Evolutionary conservation across 2,113 vertebrate species (phyloP).

Genomic region (Vidua macroura): DNA sequence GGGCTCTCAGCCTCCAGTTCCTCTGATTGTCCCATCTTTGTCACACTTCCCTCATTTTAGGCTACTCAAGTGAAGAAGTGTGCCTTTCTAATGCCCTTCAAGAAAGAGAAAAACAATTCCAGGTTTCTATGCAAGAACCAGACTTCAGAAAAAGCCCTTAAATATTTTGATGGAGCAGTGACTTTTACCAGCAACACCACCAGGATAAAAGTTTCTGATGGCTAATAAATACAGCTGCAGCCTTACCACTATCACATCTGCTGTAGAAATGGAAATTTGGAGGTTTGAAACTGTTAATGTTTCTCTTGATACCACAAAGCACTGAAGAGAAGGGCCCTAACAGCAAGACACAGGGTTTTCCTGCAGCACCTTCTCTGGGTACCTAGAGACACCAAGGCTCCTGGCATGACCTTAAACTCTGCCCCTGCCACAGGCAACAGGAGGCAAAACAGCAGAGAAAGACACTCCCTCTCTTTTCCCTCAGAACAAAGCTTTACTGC

Average conservation of each 20-base stretch:
- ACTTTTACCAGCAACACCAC: not conserved
- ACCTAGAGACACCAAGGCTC: not conserved
- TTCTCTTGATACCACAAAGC: not conserved
- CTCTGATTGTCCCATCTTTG: not conserved
- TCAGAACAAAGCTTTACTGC: not conserved
- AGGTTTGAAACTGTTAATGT: not conserved
- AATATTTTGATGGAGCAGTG: not conserved
- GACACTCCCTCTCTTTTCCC: not conserved
- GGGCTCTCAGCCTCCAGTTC: not conserved
- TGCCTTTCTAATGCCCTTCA: not conserved
- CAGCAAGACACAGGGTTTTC: fast-evolving
- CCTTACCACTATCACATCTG: not conserved
- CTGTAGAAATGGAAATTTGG: not conserved
- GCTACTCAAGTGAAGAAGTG: not conserved
- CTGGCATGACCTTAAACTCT: not conserved
- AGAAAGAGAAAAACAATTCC: not conserved
- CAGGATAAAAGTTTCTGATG: not conserved
- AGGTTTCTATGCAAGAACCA: not conserved
- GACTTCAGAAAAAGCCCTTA: not conserved
- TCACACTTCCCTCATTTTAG: not conserved
- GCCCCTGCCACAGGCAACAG: not conserved
- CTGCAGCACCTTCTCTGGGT: not conserved
- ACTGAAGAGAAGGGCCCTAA: not conserved
- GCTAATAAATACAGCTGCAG: not conserved
- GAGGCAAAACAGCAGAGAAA: not conserved